Base-by-base conservation (phyloP, 2,888 invertebrate genomes). In the Dryobota labecula region DNA sequence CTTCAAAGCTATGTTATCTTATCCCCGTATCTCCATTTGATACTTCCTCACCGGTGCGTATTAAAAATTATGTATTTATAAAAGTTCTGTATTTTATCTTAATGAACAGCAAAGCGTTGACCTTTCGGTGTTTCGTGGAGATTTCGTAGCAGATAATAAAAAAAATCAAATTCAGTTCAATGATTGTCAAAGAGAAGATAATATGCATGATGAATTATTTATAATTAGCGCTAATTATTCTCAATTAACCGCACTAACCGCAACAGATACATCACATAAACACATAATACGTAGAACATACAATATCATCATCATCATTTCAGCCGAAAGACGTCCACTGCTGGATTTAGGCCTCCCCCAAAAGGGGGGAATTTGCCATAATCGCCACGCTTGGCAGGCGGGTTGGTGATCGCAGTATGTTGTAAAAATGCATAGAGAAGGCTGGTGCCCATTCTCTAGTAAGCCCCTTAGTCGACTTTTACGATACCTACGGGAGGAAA, bases 1-100 rank as follows among this genome's bases (percentile, higher is more conserved):
- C 82, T 86, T 89, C 84, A 88, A 89, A 88, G 84, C 74, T 71
- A 57, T 69, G 56, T 78, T 84, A 86, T 88, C 80, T 70, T 70
- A 82, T 78, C 75, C 49, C 65, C 63, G 70, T 70, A 86, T 85
- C 80, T 83, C 45, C 45, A 80, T 84, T 82, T 82, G 77, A 81
- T 73, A 73, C 73, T 80, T 80, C 79, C 70, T 79, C 77, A 79
- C 78, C 76, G 82, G 78, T 62, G 73, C 56, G 76, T 78, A 69
- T 76, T 82, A 51, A 75, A 65, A 76, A 66, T 66, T 2, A 60
- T 60, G 38, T 67, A 78, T 53, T 66, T 45, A 41, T 47, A 30
- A 58, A 38, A 57, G 20, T 63, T 61, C 38, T 24, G n/a, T 70
- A 41, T 47, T 43, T 33, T 61, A 47, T 61, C 18, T 36, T 54